Evolutionary conservation across 2,888 invertebrate genomes (phyloP), one percentile per base, ranked within the genome.

Genomic region (Parasteatoda lunata): DNA sequence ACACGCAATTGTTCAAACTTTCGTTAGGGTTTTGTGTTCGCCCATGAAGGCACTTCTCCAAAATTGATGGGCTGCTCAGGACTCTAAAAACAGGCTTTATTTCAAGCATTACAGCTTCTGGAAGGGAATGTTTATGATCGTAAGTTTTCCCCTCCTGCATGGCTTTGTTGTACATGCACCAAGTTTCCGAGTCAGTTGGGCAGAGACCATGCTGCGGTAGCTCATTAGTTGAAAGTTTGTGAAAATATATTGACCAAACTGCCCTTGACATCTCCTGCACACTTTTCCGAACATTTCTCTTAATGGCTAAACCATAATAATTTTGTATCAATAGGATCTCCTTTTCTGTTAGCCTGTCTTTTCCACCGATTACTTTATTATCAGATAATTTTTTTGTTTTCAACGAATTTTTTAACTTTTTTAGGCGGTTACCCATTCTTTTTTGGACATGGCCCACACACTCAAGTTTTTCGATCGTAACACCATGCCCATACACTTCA

Each of bases 1-100:
- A 76, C 2, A 65, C 13, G 49, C 76, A 76, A 48, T 66, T 8
- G 47, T 76, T 76, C 5, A 76, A 76, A n/a, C 64, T 76, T 15
- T 76, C 76, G 49, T 76, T 76, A 3, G 76, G 76, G 54, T 76
- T 76, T 64, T 76, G 76, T 45, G 76, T 76, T 49, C 54, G 13
- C 4, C 76, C 76, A 49, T 65, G 76, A 4, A 47, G 7, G 47
- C 76, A 76, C 7, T 65, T 54, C 11, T 54, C 30, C 2, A 30
- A 30, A 30, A 30, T 0, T 30, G 30, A 30, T 30, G 2, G 30
- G 30, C 30, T 30, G 30, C 7, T 11, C 9, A 75, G 64, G 1
- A 47, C 45, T 4, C 75, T 52, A n/a, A 75, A 68, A n/a, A 77
- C 45, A 4, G 48, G 66, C 30, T 68, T 77, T 11, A 68, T 77